Evolutionary conservation across 2,888 invertebrate genomes (phyloP).

Genomic region (Volucella zonaria): DNA sequence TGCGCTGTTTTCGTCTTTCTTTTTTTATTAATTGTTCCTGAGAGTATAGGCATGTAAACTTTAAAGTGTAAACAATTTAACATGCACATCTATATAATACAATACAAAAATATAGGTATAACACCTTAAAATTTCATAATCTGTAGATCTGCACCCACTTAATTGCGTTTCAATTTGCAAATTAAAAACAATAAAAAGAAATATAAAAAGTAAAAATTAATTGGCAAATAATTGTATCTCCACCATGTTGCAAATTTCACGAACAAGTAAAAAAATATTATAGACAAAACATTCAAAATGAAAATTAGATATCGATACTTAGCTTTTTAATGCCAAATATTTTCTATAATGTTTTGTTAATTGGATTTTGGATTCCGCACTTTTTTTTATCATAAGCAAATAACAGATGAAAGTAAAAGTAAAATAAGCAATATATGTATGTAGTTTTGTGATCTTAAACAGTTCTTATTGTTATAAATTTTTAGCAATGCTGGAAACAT

Average conservation of each 20-base stretch:
- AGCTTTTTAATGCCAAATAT: conserved; percentile 52
- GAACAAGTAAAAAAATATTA: conserved; percentile 60
- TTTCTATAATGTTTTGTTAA: conserved; percentile 47
- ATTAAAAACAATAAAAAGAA: conserved; percentile 34
- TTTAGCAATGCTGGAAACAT: conserved; percentile 76
- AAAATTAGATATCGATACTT: conserved; percentile 50
- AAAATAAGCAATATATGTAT: conserved; percentile 58
- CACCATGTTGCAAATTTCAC: conserved; percentile 62
- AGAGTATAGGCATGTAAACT: conserved; percentile 10
- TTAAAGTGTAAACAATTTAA: conserved; percentile 49
- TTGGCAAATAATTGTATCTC: conserved; percentile 59
- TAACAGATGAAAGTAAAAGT: conserved; percentile 49
- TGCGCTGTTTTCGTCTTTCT: neutral
- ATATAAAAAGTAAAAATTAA: conserved; percentile 23
- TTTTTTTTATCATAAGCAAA: conserved; percentile 63
- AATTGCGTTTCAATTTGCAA: conserved; percentile 41
- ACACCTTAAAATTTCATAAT: conserved; percentile 29
- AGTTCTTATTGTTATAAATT: conserved; percentile 42
- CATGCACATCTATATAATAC: conserved; percentile 65
- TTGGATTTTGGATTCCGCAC: conserved; percentile 29
- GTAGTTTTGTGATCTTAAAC: conserved; percentile 32
- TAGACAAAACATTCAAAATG: conserved; percentile 68
- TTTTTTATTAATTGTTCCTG: conserved; percentile 8
- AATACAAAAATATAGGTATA: conserved; percentile 37
- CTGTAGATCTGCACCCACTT: conserved; percentile 50